Conservation (phyloP, 2,888 invertebrate genomes). For the Coelogynopora nodosa region DNA sequence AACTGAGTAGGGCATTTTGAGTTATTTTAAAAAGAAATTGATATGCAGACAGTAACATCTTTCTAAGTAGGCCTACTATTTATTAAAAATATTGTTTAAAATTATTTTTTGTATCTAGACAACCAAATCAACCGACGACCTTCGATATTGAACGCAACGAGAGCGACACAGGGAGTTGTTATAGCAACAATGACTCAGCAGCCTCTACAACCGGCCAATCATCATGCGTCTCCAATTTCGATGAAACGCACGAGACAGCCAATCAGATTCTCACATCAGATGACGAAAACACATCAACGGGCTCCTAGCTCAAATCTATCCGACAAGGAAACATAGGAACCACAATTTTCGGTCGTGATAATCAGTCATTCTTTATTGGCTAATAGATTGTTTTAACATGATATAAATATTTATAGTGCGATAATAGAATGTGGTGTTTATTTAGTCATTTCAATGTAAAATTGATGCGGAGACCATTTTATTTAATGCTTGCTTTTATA, state of each 20-base stretch:
- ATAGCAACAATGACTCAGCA: not conserved
- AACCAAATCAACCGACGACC: not conserved
- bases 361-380: not conserved
- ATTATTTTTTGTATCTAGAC: not conserved
- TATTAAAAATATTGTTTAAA: no score
- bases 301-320: not conserved
- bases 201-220: conserved; percentile 3
- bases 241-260: not conserved
- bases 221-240: not conserved
- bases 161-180: conserved; percentile 7
- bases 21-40: no score
- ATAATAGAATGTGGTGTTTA: no score
- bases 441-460: no score
- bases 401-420: no score
- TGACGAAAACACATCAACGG: not conserved
- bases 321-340: no score
- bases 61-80: no score
- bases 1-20: no score
- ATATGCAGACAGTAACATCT: no score
- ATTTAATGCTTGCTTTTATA: no score
- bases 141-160: conserved; percentile 2
- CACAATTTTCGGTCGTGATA: not conserved
- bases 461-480: no score
- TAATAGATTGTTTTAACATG: no score
- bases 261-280: conserved; percentile 10